phyloP scores from a whole-genome alignment of 2,113 vertebrate species.

The Guaruba guarouba region DNA sequence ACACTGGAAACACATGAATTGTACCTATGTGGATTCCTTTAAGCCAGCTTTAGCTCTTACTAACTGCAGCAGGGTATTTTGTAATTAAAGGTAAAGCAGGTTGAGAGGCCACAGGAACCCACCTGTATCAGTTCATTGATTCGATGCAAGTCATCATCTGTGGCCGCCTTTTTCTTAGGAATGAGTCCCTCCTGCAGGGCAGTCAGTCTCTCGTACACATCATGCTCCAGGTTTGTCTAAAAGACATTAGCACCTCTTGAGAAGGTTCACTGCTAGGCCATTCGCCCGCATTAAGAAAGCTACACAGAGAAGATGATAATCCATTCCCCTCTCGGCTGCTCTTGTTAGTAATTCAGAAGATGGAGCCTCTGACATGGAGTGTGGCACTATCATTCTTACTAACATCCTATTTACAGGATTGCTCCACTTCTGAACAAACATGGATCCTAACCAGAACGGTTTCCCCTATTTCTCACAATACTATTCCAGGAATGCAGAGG shows the following conservation, averaged over 20 bases:
- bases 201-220: constrained; percentile 93
- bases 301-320: background rate
- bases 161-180: constrained; percentile 94
- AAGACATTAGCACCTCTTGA: constrained; percentile 54
- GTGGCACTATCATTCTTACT: constrained; percentile 14
- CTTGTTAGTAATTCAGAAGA: constrained; percentile 30
- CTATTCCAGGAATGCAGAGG: constrained; percentile 67
- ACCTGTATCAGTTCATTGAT: constrained; percentile 99
- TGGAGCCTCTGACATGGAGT: constrained; percentile 14
- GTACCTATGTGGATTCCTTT: no score
- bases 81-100: background rate
- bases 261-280: background rate
- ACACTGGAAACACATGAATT: background rate
- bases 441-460: constrained; percentile 26
- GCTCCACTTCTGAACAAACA: constrained; percentile 49
- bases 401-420: constrained; percentile 2
- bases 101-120: background rate
- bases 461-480: constrained; percentile 41
- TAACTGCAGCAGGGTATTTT: background rate
- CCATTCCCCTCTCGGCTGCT: constrained; percentile 49
- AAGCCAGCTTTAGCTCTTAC: background rate
- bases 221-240: constrained; percentile 93
- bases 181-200: constrained; percentile 95
- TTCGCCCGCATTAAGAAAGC: background rate
- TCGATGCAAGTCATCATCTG: constrained; percentile 93